A percentile compares a stretch with the other conserved stretches of the same genome.
These are phyloP conservation scores for Agelastica alni DNA, from an alignment of 2,888 invertebrate species.

Conservation along the genomic window DNA sequence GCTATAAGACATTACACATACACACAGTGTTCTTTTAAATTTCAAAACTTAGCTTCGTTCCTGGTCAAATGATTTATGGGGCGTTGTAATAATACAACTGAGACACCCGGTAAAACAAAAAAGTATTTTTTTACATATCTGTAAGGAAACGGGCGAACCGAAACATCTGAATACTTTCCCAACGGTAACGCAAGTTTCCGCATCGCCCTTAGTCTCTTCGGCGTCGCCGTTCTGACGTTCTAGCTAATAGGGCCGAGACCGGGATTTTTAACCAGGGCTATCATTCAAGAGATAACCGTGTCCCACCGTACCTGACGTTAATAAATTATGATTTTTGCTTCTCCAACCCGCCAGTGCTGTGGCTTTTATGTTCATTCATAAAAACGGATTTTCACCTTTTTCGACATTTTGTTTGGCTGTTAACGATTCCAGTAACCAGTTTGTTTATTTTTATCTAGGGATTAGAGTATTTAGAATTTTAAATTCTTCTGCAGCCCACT, in stretches of 20 bases:
- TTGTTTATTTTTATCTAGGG: slow-evolving; percentile 13
- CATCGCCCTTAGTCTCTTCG: slow-evolving; percentile 21
- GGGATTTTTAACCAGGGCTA: slow-evolving; percentile 53
- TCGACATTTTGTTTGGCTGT: slow-evolving; percentile 11
- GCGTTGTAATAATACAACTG: too few species aligned
- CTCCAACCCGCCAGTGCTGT: slow-evolving; percentile 27
- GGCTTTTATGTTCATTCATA: slow-evolving; percentile 25
- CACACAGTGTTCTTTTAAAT: too few species aligned
- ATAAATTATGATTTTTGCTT: slow-evolving; percentile 50
- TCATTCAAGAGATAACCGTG: slow-evolving; percentile 53
- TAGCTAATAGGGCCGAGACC: slow-evolving; percentile 33
- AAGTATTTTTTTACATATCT: slow-evolving; percentile 12
- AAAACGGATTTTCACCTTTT: slow-evolving; percentile 22
- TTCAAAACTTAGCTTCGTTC: too few species aligned
- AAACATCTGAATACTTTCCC: slow-evolving; percentile 19
- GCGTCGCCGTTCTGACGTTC: slow-evolving; percentile 46
- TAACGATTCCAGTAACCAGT: slow-evolving; percentile 14
- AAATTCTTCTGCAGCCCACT: too few species aligned
- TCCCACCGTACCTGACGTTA: slow-evolving; percentile 49
- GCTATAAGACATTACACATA: too few species aligned
- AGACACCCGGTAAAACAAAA: too few species aligned
- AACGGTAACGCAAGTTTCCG: slow-evolving; percentile 17
- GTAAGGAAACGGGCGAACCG: slow-evolving; percentile 8
- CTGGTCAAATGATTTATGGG: too few species aligned
- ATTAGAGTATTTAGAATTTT: slow-evolving; percentile 10